A percentile compares a stretch with the other conserved stretches of the same genome.
These are phyloP conservation scores for Tetropium fuscum DNA, from an alignment of 2,888 invertebrate genomes.

Conservation along the genomic window DNA sequence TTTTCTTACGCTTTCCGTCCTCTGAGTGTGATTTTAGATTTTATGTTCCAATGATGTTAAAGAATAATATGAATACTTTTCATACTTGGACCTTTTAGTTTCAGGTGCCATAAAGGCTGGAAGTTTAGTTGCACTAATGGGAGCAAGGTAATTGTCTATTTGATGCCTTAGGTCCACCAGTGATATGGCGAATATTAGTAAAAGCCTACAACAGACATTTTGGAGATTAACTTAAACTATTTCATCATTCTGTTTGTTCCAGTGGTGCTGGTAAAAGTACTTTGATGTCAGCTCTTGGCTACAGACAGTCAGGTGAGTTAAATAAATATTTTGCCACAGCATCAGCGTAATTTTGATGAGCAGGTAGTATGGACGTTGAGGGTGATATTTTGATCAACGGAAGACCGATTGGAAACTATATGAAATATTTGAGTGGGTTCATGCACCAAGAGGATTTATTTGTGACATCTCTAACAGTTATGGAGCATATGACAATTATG, in stretches of 20 bases:
- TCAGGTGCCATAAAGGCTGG: conserved; percentile 86
- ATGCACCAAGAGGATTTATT: conserved; percentile 95
- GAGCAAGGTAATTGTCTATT: conserved; percentile 76
- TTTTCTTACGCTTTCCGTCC: background rate
- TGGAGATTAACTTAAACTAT: background rate
- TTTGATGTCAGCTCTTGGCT: conserved; percentile 85
- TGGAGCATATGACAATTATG: conserved; percentile 91
- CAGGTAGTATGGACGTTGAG: conserved; percentile 76
- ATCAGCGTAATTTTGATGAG: conserved; percentile 13
- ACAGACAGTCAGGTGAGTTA: conserved; percentile 77
- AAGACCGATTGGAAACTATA: conserved; percentile 76
- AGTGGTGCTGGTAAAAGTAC: conserved; percentile 94
- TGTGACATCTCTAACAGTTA: conserved; percentile 85
- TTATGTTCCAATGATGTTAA: too few species aligned
- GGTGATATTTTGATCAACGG: conserved; percentile 89
- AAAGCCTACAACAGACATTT: too few species aligned
- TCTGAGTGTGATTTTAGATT: too few species aligned
- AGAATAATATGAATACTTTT: background rate
- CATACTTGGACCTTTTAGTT: conserved; percentile 68
- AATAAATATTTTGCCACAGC: background rate
- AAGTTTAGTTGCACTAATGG: conserved; percentile 86
- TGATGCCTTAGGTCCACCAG: too few species aligned
- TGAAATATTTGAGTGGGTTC: conserved; percentile 86
- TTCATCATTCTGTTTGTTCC: conserved; percentile 52
- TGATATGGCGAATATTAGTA: too few species aligned